phyloP scores from a whole-genome alignment of 2,797 vertebrate species.

The Intellagama lesueurii region DNA sequence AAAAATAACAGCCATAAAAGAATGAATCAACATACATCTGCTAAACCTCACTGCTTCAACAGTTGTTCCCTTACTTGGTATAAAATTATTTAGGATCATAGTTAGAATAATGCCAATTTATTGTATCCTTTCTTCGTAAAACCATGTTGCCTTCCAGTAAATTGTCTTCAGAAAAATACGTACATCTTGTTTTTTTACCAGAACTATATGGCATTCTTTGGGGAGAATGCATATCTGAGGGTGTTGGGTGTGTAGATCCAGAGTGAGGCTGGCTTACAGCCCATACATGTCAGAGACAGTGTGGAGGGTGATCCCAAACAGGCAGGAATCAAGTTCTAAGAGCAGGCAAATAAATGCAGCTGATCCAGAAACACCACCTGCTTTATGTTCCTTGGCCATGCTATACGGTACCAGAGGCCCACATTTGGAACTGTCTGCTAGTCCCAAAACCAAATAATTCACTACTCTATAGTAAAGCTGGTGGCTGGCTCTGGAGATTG shows the following conservation, averaged over 20 bases:
- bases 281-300: not conserved
- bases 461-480: not conserved
- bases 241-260: not conserved
- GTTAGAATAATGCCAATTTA: not conserved
- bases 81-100: not conserved
- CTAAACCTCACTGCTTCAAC: conserved; percentile 2
- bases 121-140: not conserved
- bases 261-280: not conserved
- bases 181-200: conserved; percentile 28
- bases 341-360: not conserved
- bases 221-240: too few species aligned
- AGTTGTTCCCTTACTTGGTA: not conserved
- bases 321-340: not conserved
- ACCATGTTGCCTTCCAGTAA: not conserved
- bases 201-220: not conserved
- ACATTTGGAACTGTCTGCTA: not conserved
- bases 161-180: conserved; percentile 28
- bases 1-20: not conserved
- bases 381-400: not conserved
- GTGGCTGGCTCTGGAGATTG: not conserved
- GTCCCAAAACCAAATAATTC: not conserved
- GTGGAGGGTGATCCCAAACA: not conserved
- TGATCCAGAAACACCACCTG: not conserved
- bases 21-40: not conserved
- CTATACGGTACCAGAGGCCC: not conserved